A percentile compares a stretch with the other conserved stretches of the same genome.
phyloP scores from a whole-genome alignment of 2,113 vertebrate species.

The Myotis lucifugus region DNA sequence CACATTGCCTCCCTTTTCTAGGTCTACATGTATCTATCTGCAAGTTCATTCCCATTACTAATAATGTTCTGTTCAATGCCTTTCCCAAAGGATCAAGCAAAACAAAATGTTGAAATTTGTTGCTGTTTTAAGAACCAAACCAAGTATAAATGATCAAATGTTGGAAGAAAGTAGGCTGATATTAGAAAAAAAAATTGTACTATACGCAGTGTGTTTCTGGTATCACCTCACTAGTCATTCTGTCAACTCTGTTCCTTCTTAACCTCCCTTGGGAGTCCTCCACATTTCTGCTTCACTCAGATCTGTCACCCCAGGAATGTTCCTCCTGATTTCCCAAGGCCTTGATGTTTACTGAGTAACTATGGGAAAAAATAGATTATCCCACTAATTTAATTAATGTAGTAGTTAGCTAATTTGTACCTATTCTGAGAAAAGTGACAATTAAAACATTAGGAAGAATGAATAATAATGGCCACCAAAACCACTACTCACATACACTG shows the following conservation, averaged over 20 bases:
- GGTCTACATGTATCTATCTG: not conserved
- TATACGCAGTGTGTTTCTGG: not conserved
- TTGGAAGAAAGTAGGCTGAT: not conserved
- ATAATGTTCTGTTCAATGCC: not conserved
- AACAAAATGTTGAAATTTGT: not conserved
- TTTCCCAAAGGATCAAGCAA: constrained; percentile 1
- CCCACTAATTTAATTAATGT: not conserved
- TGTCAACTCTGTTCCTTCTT: not conserved
- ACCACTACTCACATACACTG: not conserved
- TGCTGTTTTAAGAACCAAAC: not conserved
- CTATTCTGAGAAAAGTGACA: not conserved
- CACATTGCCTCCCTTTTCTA: not conserved
- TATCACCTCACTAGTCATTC: not conserved
- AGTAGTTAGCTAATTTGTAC: not conserved
- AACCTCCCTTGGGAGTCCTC: not conserved
- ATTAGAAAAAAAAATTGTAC: not conserved
- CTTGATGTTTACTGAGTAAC: not conserved
- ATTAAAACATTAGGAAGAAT: not conserved
- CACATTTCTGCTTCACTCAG: not conserved
- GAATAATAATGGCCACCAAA: not conserved
- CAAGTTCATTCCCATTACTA: not conserved
- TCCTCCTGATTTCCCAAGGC: not conserved
- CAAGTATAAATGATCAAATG: not conserved
- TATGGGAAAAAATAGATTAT: not conserved
- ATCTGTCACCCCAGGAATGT: not conserved